Conservation (phyloP, 2,113 vertebrate species). For the Lasiurus borealis region DNA sequence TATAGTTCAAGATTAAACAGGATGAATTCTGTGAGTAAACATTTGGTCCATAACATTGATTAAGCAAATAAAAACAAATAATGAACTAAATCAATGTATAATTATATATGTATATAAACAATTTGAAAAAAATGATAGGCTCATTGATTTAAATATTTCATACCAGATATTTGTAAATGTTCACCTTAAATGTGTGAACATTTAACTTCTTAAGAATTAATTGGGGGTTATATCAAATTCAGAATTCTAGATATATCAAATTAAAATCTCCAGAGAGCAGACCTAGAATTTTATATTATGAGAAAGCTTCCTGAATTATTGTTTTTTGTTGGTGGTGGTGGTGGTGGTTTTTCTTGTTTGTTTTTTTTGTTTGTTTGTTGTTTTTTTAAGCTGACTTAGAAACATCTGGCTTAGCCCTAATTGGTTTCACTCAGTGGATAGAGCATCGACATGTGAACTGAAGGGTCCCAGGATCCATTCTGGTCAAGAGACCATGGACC, state of each 20-base stretch:
- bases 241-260: not conserved
- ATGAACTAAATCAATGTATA: not conserved
- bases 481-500: too few relatives aligned
- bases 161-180: not conserved
- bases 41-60: not conserved
- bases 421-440: too few relatives aligned
- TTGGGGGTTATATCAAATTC: not conserved
- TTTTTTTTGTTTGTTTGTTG: too few relatives aligned
- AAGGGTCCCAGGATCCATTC: too few relatives aligned
- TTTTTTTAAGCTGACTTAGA: not conserved
- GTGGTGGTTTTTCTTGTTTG: too few relatives aligned
- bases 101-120: not conserved
- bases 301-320: not conserved
- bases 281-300: not conserved
- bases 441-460: too few relatives aligned
- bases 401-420: not conserved
- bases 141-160: not conserved
- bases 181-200: not conserved
- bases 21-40: not conserved
- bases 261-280: not conserved
- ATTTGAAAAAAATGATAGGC: not conserved
- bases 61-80: not conserved
- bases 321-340: too few relatives aligned
- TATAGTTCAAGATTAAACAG: not conserved
- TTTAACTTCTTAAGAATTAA: not conserved